phyloP scores from a whole-genome alignment of 2,113 vertebrate genomes.

The Ornithorhynchus anatinus region DNA sequence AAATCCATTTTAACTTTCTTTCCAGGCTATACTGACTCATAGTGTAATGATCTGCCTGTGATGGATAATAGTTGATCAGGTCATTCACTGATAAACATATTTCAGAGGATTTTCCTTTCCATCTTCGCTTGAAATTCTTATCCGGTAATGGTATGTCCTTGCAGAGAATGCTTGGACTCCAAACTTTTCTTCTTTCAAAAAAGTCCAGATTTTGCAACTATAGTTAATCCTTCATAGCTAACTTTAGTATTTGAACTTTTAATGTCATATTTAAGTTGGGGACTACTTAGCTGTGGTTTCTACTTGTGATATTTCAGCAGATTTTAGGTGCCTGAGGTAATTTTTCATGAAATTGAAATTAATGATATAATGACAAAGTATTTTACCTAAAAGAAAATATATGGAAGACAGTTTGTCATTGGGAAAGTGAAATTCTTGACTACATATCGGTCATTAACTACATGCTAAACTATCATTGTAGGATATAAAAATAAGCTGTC shows the following conservation, averaged over 20 bases:
- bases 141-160: constrained; percentile 64
- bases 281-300: too few relatives aligned
- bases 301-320: too few relatives aligned
- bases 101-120: constrained; percentile 71
- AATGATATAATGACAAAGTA: too few relatives aligned
- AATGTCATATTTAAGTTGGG: too few relatives aligned
- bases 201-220: constrained; percentile 31
- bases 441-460: too few relatives aligned
- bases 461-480: too few relatives aligned
- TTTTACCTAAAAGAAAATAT: too few relatives aligned
- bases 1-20: constrained; percentile 70
- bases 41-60: constrained; percentile 56
- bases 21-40: constrained; percentile 53
- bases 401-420: too few relatives aligned
- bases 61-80: constrained; percentile 69
- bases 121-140: constrained; percentile 68
- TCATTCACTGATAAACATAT: constrained; percentile 74
- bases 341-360: too few relatives aligned
- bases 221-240: constrained; percentile 4
- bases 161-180: constrained; percentile 37
- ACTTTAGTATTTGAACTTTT: constrained; percentile 29
- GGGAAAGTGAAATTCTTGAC: too few relatives aligned
- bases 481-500: too few relatives aligned
- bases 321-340: too few relatives aligned
- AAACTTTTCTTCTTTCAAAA: constrained; percentile 40